phyloP scores from a whole-genome alignment of 1,140 invertebrate genomes.

The Leucophenga varia region DNA sequence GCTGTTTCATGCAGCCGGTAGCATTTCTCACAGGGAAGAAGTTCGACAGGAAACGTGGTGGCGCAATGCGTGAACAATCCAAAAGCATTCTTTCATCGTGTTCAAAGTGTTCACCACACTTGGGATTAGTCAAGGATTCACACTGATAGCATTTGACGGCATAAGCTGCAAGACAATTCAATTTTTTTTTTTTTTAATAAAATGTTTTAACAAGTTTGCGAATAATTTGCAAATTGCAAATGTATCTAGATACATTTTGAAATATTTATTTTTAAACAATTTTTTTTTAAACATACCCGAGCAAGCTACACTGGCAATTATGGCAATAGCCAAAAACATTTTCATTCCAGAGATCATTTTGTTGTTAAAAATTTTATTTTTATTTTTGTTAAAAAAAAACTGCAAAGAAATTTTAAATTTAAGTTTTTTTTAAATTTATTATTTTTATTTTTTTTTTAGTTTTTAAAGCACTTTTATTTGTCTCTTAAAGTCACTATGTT shows the following conservation, averaged over 20 bases:
- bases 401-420: not conserved
- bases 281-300: conserved; percentile 28
- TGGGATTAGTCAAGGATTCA: conserved; percentile 27
- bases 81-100: conserved; percentile 20
- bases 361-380: too few species aligned
- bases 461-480: too few species aligned
- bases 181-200: not conserved
- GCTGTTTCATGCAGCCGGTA: conserved; percentile 49
- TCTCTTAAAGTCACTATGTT: too few species aligned
- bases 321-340: conserved; percentile 30
- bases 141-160: conserved; percentile 48
- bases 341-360: conserved; percentile 45
- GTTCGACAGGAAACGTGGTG: conserved; percentile 33
- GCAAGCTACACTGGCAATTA: conserved; percentile 37
- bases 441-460: too few species aligned
- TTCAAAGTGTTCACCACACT: conserved; percentile 43
- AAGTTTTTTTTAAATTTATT: not conserved
- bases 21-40: conserved; percentile 35
- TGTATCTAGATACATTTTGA: not conserved
- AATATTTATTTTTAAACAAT: not conserved
- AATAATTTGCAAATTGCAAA: not conserved
- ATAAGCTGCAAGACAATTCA: conserved; percentile 3
- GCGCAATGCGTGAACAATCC: conserved; percentile 29
- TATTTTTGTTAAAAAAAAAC: not conserved
- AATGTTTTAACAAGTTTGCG: not conserved